Percentiles rank a stretch among this genome's conserved stretches.
Conservation (phyloP, 1,140 invertebrate species). For the Popillia japonica region DNA sequence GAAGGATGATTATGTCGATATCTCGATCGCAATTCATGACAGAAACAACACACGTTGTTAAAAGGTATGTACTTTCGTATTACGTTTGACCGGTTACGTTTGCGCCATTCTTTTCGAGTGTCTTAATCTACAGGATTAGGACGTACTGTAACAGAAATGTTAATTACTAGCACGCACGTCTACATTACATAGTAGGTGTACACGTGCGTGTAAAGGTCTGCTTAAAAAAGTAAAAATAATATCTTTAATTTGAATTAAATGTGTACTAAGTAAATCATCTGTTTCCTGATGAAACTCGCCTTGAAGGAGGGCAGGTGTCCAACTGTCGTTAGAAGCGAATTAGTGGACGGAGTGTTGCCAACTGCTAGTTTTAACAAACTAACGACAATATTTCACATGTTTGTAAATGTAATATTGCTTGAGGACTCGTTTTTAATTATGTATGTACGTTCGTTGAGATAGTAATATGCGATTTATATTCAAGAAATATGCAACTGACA, state of each 20-base stretch:
- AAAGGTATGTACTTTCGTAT: background rate
- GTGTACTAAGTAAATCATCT: conserved; percentile 19
- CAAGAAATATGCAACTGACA: too few relatives aligned
- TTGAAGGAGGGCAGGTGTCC: background rate
- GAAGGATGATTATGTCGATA: too few relatives aligned
- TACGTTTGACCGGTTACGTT: background rate
- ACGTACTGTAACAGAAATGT: background rate
- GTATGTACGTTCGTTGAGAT: too few relatives aligned
- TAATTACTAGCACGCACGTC: background rate
- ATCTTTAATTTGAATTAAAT: conserved; percentile 12
- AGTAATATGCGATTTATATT: too few relatives aligned
- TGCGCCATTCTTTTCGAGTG: background rate
- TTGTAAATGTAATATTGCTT: too few relatives aligned
- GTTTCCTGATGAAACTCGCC: conserved; percentile 8
- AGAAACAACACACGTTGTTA: background rate
- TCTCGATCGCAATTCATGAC: background rate
- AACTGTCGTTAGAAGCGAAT: conserved; percentile 18
- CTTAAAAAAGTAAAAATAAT: background rate
- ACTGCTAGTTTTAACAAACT: background rate
- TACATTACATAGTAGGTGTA: background rate
- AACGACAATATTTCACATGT: background rate
- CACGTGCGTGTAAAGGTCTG: background rate
- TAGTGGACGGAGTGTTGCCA: conserved; percentile 9
- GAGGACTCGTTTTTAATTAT: too few relatives aligned
- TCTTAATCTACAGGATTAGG: background rate